Conservation (phyloP, 2,888 invertebrate genomes). For the Cryptophagus acutangulus region DNA sequence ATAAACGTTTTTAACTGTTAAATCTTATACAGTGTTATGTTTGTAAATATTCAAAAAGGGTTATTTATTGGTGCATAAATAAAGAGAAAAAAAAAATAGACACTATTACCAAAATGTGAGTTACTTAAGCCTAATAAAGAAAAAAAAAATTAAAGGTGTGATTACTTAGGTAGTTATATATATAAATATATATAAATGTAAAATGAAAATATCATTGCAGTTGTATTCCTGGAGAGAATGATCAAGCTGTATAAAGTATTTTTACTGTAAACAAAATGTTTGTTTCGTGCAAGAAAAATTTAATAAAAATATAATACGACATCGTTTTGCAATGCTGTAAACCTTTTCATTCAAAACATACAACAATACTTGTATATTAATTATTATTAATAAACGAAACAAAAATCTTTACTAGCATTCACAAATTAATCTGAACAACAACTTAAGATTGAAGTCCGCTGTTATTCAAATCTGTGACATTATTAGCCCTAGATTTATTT, state of each 20-base stretch:
- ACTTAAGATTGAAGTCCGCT: constrained; percentile 35
- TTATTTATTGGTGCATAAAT: constrained; percentile 15
- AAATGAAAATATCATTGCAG: constrained; percentile 42
- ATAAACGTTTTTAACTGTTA: constrained; percentile 21
- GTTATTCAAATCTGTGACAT: constrained; percentile 33
- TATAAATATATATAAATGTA: constrained; percentile 44
- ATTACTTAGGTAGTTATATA: constrained; percentile 38
- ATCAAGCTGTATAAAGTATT: constrained; percentile 41
- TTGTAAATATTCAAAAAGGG: constrained; percentile 26
- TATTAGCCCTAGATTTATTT: constrained; percentile 32
- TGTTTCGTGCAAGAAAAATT: constrained; percentile 14
- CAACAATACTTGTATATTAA: constrained; percentile 15
- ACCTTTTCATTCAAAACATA: constrained; percentile 16
- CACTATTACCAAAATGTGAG: constrained; percentile 23
- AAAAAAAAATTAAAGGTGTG: constrained; percentile 34
- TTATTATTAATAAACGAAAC: constrained; percentile 12
- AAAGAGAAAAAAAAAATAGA: no score
- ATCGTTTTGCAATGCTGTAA: constrained; percentile 25
- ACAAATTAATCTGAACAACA: constrained; percentile 29
- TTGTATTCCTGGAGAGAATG: constrained; percentile 35
- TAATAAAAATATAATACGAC: constrained; percentile 2
- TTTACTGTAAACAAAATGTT: constrained; percentile 38
- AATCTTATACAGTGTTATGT: constrained; percentile 28
- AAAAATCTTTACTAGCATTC: constrained; percentile 26
- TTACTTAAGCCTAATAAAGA: constrained; percentile 38